These are phyloP conservation scores for Apocheima hispidaria DNA, from an alignment of 2,888 invertebrate genomes.

Conservation along the genomic window DNA sequence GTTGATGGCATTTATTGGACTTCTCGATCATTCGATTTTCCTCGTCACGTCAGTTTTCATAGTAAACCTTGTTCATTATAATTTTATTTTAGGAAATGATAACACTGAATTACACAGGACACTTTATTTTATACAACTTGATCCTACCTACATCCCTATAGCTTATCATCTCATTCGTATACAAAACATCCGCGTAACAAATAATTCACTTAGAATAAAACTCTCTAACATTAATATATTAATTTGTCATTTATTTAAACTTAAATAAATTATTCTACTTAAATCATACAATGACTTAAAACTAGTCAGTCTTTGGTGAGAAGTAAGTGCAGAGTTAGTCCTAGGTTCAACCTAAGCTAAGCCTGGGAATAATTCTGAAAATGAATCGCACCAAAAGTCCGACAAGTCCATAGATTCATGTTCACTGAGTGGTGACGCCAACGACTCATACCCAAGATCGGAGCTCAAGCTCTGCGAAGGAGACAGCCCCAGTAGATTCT, in stretches of 20 bases:
- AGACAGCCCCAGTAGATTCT: conserved; percentile 70
- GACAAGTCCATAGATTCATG: conserved; percentile 80
- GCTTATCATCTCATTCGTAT: conserved; percentile 47
- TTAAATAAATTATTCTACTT: conserved; percentile 39
- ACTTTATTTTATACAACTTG: conserved; percentile 63
- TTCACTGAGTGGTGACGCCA: conserved; percentile 81
- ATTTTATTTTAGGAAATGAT: conserved; percentile 7
- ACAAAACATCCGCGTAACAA: conserved; percentile 47
- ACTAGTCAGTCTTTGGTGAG: conserved; percentile 83
- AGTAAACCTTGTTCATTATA: too few species aligned
- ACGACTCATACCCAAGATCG: conserved; percentile 81
- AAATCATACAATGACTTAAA: conserved; percentile 49
- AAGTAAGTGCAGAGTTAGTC: conserved; percentile 61
- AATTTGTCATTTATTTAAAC: conserved; percentile 61
- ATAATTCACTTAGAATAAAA: conserved; percentile 41
- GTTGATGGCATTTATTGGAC: too few species aligned
- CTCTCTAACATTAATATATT: conserved; percentile 49
- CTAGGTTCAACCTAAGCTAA: conserved; percentile 86
- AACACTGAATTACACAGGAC: conserved; percentile 42
- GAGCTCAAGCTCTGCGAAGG: conserved; percentile 77
- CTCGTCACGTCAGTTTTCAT: too few species aligned
- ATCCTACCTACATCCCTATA: conserved; percentile 69
- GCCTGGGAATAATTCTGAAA: conserved; percentile 92
- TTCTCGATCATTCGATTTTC: too few species aligned
- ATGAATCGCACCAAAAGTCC: conserved; percentile 91